These are phyloP conservation scores for Brachypteracias leptosomus DNA, from an alignment of 2,113 vertebrate genomes.

Conservation along the genomic window DNA sequence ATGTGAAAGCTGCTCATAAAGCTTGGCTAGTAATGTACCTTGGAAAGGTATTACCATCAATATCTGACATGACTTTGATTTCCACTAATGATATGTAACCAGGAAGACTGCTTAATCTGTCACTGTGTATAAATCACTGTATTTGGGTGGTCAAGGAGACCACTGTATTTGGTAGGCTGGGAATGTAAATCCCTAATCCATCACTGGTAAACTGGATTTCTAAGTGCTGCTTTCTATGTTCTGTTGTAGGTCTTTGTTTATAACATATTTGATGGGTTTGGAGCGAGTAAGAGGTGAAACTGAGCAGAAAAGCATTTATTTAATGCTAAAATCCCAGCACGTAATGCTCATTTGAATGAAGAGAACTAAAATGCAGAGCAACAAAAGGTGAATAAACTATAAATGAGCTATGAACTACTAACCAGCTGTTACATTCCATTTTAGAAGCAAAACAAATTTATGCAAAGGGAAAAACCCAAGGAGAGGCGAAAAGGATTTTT, in stretches of 20 bases:
- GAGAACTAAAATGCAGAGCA: neutral
- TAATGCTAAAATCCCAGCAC: slow-evolving; percentile 15
- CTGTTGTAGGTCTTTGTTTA: slow-evolving; percentile 35
- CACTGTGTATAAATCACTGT: neutral
- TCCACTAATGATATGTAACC: slow-evolving; percentile 54
- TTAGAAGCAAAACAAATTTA: slow-evolving; percentile 35
- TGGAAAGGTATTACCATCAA: slow-evolving; percentile 64
- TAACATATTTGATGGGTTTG: slow-evolving; percentile 3
- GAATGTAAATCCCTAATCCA: slow-evolving; percentile 45
- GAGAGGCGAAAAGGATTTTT: neutral
- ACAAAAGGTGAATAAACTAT: slow-evolving; percentile 54
- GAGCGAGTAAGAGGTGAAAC: slow-evolving; percentile 15
- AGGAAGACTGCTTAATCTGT: slow-evolving; percentile 47
- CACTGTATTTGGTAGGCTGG: slow-evolving; percentile 25
- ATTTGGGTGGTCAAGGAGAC: slow-evolving; percentile 50
- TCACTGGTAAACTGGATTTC: slow-evolving; percentile 39
- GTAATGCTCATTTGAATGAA: slow-evolving; percentile 31
- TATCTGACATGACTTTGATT: slow-evolving; percentile 58
- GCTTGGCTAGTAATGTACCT: slow-evolving; percentile 52
- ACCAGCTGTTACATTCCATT: slow-evolving; percentile 37
- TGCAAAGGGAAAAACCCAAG: neutral
- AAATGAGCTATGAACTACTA: slow-evolving; percentile 38
- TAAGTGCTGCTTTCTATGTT: neutral
- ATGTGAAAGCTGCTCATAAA: slow-evolving; percentile 53
- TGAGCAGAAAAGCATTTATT: slow-evolving; percentile 36